Conservation (phyloP, 1,140 invertebrate species). For the Cyphomyrmex costatus region DNA sequence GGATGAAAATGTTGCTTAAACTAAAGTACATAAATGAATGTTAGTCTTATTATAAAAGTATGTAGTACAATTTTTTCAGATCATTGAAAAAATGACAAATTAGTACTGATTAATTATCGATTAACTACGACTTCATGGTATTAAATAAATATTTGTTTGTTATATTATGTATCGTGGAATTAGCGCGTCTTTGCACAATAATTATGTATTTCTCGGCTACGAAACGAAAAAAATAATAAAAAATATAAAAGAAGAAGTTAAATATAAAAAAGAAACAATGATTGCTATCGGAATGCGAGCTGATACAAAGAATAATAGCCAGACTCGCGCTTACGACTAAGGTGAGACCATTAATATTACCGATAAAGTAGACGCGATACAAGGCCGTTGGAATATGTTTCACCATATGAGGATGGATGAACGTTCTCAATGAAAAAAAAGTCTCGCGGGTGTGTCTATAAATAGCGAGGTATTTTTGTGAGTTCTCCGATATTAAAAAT, state of each 20-base stretch:
- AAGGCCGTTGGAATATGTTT: conserved; percentile 67
- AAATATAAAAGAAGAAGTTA: neutral
- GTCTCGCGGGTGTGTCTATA: conserved; percentile 60
- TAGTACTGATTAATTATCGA: neutral
- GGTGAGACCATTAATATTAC: conserved; percentile 78
- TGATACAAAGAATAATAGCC: conserved; percentile 67
- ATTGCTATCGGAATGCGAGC: conserved; percentile 65
- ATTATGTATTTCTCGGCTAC: conserved; percentile 9
- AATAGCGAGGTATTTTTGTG: conserved; percentile 60
- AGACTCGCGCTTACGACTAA: conserved; percentile 54
- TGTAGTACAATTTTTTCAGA: neutral
- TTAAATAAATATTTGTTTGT: conserved; percentile 23
- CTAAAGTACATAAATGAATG: neutral
- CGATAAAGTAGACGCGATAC: conserved; percentile 74
- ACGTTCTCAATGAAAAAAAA: conserved; percentile 47
- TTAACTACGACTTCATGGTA: neutral
- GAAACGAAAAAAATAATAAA: conserved; percentile 10
- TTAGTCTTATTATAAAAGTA: neutral
- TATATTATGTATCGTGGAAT: neutral
- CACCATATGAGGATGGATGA: conserved; percentile 71
- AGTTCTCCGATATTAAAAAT: neutral
- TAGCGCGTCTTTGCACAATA: neutral
- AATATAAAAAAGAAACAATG: conserved; percentile 40
- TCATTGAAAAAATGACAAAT: neutral
- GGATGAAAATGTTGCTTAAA: neutral